Conservation (phyloP, 2,888 invertebrate species). For the Stenolophus ochropezus region DNA sequence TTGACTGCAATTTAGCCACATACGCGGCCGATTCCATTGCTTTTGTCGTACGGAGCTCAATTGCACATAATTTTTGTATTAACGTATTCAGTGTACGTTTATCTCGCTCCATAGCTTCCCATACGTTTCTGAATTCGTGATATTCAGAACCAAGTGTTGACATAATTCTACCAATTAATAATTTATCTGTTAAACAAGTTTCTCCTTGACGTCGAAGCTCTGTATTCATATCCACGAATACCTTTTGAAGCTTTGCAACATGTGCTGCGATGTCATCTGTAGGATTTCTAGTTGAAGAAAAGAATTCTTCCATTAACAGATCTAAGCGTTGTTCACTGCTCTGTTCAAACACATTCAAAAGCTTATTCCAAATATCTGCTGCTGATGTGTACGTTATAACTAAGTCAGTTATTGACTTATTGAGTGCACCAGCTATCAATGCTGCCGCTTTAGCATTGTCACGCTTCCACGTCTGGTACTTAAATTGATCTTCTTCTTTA, state of each 20-base stretch:
- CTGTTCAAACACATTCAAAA: neutral
- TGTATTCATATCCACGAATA: conserved; percentile 7
- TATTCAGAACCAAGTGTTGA: conserved; percentile 12
- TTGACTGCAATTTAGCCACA: too few species aligned
- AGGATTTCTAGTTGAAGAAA: neutral
- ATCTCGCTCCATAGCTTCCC: conserved; percentile 16
- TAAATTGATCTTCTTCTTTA: neutral
- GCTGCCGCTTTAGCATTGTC: conserved; percentile 12
- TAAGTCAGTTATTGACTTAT: neutral
- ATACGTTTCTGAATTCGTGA: too few species aligned
- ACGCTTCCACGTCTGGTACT: neutral
- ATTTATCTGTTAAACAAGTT: conserved; percentile 38
- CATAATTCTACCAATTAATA: too few species aligned
- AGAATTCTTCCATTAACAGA: conserved; percentile 57
- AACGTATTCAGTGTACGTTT: too few species aligned
- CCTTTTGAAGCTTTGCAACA: conserved; percentile 50
- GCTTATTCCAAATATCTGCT: neutral
- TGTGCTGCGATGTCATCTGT: conserved; percentile 60
- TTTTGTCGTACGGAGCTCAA: too few species aligned
- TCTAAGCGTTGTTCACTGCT: neutral
- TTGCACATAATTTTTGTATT: too few species aligned
- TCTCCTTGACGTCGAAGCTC: neutral
- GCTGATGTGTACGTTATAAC: neutral
- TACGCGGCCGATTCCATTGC: too few species aligned
- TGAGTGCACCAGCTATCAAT: neutral